Percentiles rank a stretch among this genome's conserved stretches.
phyloP scores from a whole-genome alignment of 1,140 invertebrate genomes.

The Alviniconcha marisindica region DNA sequence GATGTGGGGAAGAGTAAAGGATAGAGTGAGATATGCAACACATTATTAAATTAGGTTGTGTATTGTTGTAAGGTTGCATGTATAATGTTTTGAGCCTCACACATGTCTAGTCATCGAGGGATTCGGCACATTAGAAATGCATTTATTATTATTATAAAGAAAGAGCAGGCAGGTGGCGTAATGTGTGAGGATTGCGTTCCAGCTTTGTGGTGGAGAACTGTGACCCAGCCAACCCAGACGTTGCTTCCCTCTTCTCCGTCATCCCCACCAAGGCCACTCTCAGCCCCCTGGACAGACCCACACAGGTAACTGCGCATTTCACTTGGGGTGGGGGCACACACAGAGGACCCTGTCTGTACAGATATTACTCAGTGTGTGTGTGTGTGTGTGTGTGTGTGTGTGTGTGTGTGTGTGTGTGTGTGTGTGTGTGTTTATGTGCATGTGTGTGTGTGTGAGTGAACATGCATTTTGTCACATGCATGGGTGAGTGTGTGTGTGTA shows the following conservation, averaged over 20 bases:
- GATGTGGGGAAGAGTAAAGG: too few relatives aligned
- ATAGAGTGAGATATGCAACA: too few relatives aligned
- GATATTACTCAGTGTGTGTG: background rate
- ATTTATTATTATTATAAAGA: too few relatives aligned
- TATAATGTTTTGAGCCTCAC: too few relatives aligned
- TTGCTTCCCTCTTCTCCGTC: slow-evolving; percentile 69
- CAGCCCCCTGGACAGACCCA: slow-evolving; percentile 68
- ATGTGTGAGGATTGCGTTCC: slow-evolving; percentile 12
- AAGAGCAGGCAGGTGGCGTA: too few relatives aligned
- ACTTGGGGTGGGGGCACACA: background rate
- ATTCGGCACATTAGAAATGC: too few relatives aligned
- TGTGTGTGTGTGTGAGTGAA: background rate
- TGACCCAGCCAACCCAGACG: slow-evolving; percentile 62
- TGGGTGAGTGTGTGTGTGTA: background rate
- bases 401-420: slow-evolving; percentile 5
- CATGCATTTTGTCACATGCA: background rate
- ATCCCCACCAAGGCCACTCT: slow-evolving; percentile 68
- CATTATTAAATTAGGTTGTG: too few relatives aligned
- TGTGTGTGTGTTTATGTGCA: too few relatives aligned
- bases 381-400: background rate
- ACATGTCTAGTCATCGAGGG: too few relatives aligned
- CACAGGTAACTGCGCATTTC: slow-evolving; percentile 42
- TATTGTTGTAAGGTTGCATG: too few relatives aligned
- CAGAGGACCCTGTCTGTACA: too few relatives aligned
- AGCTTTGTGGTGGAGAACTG: slow-evolving; percentile 72